phyloP scores from a whole-genome alignment of 2,888 invertebrate species.

The Volucella zonaria region DNA sequence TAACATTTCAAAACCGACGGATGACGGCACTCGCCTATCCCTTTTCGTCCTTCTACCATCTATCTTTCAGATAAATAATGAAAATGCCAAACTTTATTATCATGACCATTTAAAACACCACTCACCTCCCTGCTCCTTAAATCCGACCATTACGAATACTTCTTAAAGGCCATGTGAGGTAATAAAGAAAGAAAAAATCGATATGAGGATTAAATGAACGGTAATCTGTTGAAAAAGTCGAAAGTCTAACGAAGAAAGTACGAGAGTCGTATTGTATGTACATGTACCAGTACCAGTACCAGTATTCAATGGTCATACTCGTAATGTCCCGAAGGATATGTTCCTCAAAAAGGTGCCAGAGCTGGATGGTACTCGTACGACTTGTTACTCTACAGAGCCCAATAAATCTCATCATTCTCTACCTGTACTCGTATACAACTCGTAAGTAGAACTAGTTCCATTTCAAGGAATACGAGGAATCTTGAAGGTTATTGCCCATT shows the following conservation, averaged over 20 bases:
- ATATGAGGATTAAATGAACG: slow-evolving; percentile 58
- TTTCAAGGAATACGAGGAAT: not conserved
- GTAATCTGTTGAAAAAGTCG: slow-evolving; percentile 49
- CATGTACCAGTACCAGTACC: not conserved
- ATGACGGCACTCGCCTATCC: not conserved
- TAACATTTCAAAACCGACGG: slow-evolving; percentile 30
- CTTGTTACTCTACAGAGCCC: slow-evolving; percentile 16
- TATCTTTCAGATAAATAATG: slow-evolving; percentile 53
- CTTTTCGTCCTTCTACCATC: not conserved
- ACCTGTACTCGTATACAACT: slow-evolving; percentile 12
- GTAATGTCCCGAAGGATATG: slow-evolving; percentile 22
- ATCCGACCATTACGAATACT: not conserved
- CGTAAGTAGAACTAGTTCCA: not conserved
- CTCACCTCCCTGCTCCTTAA: not conserved
- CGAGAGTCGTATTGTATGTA: too few relatives aligned
- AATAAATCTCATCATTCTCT: slow-evolving; percentile 42
- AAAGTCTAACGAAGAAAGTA: slow-evolving; percentile 25
- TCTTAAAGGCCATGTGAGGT: slow-evolving; percentile 27
- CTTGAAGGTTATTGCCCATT: slow-evolving; percentile 46
- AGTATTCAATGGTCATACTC: not conserved
- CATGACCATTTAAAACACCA: slow-evolving; percentile 53
- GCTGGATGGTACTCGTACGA: not conserved
- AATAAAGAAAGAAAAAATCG: slow-evolving; percentile 23
- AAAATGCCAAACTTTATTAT: slow-evolving; percentile 69
- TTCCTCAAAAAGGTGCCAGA: slow-evolving; percentile 13